A percentile compares a stretch with the other conserved stretches of the same genome.
phyloP scores from a whole-genome alignment of 2,113 vertebrate species.

The Phasianus colchicus region DNA sequence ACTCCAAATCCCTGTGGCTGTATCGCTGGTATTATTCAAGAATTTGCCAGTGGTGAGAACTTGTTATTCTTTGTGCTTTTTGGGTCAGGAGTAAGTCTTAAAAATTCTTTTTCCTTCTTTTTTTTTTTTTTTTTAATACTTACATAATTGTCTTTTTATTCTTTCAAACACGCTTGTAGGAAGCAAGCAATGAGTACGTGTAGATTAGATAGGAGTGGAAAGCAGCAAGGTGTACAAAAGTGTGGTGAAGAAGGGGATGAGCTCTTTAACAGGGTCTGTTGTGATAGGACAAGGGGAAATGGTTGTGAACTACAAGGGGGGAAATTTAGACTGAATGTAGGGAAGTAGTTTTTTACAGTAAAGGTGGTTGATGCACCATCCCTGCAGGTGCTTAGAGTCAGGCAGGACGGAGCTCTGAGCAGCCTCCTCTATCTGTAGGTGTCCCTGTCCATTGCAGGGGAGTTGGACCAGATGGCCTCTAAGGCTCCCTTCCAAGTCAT shows the following conservation, averaged over 20 bases:
- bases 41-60: slow-evolving; percentile 88
- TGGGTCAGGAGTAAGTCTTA: not conserved
- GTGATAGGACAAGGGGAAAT: too few species aligned
- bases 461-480: too few species aligned
- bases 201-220: not conserved
- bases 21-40: slow-evolving; percentile 94
- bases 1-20: slow-evolving; percentile 84
- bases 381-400: too few species aligned
- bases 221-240: not conserved
- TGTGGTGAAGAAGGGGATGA: not conserved
- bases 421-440: too few species aligned
- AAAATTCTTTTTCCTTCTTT: not conserved
- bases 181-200: not conserved
- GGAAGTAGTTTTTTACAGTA: too few species aligned
- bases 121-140: not conserved
- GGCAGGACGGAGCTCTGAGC: too few species aligned
- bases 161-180: not conserved
- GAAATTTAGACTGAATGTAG: too few species aligned
- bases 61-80: not conserved
- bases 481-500: too few species aligned
- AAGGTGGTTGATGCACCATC: too few species aligned
- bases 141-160: not conserved
- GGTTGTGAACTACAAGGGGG: too few species aligned
- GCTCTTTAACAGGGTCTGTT: too few species aligned
- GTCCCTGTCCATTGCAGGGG: too few species aligned